Evolutionary conservation across 2,888 invertebrate genomes (phyloP), one percentile per base, ranked within the genome.

Genomic region (Polyommatus iphigenia): DNA sequence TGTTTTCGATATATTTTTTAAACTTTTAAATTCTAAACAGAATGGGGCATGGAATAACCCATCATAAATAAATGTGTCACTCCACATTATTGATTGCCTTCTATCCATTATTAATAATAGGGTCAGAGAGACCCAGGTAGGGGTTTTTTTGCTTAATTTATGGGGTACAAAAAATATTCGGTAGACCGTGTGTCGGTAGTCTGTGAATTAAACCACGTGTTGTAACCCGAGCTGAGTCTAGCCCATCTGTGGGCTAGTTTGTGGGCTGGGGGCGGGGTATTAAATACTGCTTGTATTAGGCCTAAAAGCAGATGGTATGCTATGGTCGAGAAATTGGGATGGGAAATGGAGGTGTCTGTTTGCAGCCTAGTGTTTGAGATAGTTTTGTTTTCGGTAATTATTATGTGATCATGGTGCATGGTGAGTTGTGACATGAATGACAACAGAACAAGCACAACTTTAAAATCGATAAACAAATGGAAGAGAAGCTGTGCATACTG

Each of bases 121-220:
- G 75, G 75, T 75, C 75, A 75, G 75, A 20, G 75, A 54, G 75
- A 75, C 75, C 73, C 75, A 75, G 75, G 75, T 75, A 75, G 54
- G 54, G 73, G 24, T 75, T 29, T 73, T 72, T 73, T 75, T 54
- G 75, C 75, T 75, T 32, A 75, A 75, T 75, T 75, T 75, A 75
- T 75, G 54, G 24, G 3, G 50, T 50, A 54, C 54, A 54, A 75
- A 75, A 73, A 75, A 54, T 50, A 5, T 20, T 50, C 75, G 29
- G 46, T 75, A 50, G 75, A 54, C 46, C 46, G 20, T 54, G 15
- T 75, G 75, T 75, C 75, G 75, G 75, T 75, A 67, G 67, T n/a
- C 24, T 0, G 73, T 50, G 29, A 73, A 73, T 73, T 50, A 73
- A 73, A 73, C 62, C 62, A 62, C 62, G 62, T 62, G 62, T 62